These are phyloP conservation scores for Bovichtus diacanthus DNA, from an alignment of 2,797 vertebrate species.

Conservation along the genomic window DNA sequence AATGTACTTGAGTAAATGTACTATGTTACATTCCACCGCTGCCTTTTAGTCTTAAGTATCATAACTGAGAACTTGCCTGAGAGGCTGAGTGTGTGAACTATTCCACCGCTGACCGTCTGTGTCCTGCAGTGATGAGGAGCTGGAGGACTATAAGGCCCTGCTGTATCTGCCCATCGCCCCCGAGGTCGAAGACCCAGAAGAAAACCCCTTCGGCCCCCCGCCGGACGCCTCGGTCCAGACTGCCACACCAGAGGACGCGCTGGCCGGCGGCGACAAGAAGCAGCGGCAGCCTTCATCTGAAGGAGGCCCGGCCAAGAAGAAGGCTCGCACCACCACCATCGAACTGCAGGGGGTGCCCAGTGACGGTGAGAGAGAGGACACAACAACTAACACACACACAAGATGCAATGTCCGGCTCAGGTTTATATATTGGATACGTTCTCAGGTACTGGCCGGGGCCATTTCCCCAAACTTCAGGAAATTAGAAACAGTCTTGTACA, in stretches of 20 bases:
- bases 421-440: not conserved
- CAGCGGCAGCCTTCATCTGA: constrained; percentile 92
- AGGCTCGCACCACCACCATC: constrained; percentile 96
- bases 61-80: not conserved
- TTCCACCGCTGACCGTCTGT: not conserved
- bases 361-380: constrained; percentile 86
- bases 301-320: constrained; percentile 94
- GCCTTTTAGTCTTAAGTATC: not conserved
- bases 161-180: constrained; percentile 97
- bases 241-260: constrained; percentile 84
- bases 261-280: constrained; percentile 88
- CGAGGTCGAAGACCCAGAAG: constrained; percentile 98
- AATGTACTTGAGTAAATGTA: too few species aligned
- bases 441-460: not conserved
- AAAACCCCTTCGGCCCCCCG: constrained; percentile 96
- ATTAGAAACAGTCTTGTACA: not conserved
- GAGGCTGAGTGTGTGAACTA: not conserved
- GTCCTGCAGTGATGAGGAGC: constrained; percentile 91
- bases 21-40: too few species aligned
- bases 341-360: constrained; percentile 97
- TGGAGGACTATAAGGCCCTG: constrained; percentile 95
- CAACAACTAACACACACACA: not conserved
- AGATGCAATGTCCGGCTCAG: too few species aligned
- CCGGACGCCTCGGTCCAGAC: constrained; percentile 89
- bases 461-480: not conserved